A percentile compares a stretch with the other conserved stretches of the same genome.
Conservation (phyloP, 2,113 vertebrate species). For the Erpornis zantholeuca region DNA sequence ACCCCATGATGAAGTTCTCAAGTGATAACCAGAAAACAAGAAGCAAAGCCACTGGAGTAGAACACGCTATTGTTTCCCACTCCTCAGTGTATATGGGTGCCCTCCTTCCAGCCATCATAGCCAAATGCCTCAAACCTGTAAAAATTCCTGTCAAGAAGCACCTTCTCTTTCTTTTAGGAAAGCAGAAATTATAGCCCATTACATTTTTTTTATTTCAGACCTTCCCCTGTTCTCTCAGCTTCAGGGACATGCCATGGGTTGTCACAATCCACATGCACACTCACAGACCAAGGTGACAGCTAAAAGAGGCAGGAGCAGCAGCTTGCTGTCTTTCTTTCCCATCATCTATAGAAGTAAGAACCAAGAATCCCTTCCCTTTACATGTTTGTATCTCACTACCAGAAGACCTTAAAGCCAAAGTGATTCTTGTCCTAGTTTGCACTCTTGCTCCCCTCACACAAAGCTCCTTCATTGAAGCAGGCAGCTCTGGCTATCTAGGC, state of each 20-base stretch:
- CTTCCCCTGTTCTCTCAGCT: background rate
- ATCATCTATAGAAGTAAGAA: background rate
- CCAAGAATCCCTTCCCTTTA: background rate
- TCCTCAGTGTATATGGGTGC: background rate
- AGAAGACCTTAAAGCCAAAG: background rate
- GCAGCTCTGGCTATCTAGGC: background rate
- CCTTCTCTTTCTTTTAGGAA: background rate
- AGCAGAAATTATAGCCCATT: background rate
- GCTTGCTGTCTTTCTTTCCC: background rate
- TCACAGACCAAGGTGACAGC: background rate
- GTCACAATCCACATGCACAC: background rate
- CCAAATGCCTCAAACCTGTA: background rate
- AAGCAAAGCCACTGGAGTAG: background rate
- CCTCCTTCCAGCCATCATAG: background rate
- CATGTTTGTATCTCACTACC: background rate
- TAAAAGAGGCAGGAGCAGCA: background rate
- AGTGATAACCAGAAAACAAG: background rate
- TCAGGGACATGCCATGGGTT: accelerated
- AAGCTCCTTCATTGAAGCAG: background rate
- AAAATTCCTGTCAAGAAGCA: background rate
- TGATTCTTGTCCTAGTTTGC: background rate
- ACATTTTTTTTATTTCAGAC: background rate
- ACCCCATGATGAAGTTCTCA: background rate
- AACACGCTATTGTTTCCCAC: accelerated
- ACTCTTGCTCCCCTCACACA: background rate